Conservation (phyloP, 30 jellyfish, hydroid and myxozoan species). For the Sanderia malayensis region DNA sequence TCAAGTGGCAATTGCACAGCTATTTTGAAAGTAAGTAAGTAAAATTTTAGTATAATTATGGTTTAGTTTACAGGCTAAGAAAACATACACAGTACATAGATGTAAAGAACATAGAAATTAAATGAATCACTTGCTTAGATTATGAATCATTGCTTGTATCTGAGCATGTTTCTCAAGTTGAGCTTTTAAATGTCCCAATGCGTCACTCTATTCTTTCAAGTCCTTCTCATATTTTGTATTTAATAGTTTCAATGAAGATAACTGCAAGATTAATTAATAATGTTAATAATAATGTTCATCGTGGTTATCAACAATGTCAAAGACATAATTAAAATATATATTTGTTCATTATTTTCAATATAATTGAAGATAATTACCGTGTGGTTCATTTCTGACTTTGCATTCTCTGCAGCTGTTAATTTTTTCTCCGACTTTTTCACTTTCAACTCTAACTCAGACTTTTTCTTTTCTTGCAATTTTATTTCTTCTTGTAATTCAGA, state of each 20-base stretch:
- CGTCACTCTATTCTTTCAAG: constrained; percentile 50
- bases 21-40: no score
- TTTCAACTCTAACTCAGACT: constrained; percentile 20
- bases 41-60: no score
- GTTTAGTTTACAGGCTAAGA: no score
- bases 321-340: not conserved
- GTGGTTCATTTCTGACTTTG: constrained; percentile 37
- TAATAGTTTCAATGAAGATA: constrained; percentile 52
- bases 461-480: constrained; percentile 6
- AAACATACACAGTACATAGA: no score
- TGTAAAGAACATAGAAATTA: no score
- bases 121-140: no score
- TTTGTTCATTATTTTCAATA: not conserved
- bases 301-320: no score
- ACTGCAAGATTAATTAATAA: no score
- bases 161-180: constrained; percentile 93
- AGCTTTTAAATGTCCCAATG: constrained; percentile 42
- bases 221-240: constrained; percentile 66
- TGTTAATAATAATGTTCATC: no score
- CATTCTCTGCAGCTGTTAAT: constrained; percentile 30
- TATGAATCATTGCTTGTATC: constrained; percentile 94
- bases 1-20: constrained; percentile 96
- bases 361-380: constrained; percentile 35
- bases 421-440: constrained; percentile 25
- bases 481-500: constrained; percentile 20